Conservation (phyloP, 1,140 invertebrate genomes). For the Triops longicaudatus region DNA sequence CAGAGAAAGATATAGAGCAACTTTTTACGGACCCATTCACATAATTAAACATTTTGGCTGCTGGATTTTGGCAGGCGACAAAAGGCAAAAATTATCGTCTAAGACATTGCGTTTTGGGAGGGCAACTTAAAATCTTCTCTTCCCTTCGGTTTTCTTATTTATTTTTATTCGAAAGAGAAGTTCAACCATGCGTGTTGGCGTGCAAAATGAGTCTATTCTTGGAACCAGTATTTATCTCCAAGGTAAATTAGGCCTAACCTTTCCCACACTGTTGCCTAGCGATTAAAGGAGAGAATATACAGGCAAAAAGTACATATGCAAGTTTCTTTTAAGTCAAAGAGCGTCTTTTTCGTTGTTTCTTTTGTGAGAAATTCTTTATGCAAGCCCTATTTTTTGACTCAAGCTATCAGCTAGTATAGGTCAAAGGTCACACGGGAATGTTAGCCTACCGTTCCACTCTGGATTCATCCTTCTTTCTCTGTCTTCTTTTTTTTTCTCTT, state of each 20-base stretch:
- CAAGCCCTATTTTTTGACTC: neutral
- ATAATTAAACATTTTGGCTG: conserved; percentile 12
- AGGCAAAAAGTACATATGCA: neutral
- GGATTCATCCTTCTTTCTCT: neutral
- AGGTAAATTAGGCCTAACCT: conserved; percentile 1
- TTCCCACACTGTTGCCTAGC: neutral
- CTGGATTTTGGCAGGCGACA: neutral
- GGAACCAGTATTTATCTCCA: neutral
- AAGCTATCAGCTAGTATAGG: neutral
- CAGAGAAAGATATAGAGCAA: conserved; percentile 3
- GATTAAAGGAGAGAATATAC: neutral
- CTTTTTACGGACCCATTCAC: neutral
- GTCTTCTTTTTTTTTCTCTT: neutral
- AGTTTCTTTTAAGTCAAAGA: neutral
- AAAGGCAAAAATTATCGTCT: conserved; percentile 13
- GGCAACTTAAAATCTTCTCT: neutral
- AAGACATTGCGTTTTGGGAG: conserved; percentile 1
- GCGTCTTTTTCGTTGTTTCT: neutral
- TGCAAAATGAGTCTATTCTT: neutral
- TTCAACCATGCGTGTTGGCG: neutral
- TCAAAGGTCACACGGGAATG: neutral
- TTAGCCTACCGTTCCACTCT: neutral
- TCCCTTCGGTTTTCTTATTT: neutral
- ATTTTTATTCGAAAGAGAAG: neutral
- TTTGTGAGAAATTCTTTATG: neutral